These are phyloP conservation scores for Phaethornis superciliosus DNA, from an alignment of 2,113 vertebrate genomes.

Conservation along the genomic window DNA sequence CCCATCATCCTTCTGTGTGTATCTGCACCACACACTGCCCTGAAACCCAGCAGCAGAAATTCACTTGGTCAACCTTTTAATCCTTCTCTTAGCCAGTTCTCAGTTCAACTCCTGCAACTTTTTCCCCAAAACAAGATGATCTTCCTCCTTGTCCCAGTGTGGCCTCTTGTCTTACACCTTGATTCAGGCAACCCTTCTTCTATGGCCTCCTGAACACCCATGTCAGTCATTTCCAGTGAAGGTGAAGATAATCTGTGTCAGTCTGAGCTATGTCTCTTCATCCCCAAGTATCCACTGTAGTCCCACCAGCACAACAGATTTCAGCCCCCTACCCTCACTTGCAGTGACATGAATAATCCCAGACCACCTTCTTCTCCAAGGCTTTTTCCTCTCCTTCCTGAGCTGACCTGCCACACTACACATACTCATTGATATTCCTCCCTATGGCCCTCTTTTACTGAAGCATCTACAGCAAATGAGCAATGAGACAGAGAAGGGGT, in stretches of 20 bases:
- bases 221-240: background rate
- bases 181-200: background rate
- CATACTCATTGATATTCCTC: constrained; percentile 41
- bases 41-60: background rate
- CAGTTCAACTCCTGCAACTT: background rate
- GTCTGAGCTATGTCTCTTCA: background rate
- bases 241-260: background rate
- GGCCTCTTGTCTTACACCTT: background rate
- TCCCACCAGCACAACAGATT: background rate
- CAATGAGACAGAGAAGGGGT: background rate
- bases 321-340: background rate
- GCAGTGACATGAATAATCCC: background rate
- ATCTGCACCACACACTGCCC: background rate
- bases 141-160: background rate
- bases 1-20: background rate
- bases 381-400: background rate
- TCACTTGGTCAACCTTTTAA: background rate
- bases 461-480: constrained; percentile 49
- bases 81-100: background rate
- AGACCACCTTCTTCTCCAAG: background rate
- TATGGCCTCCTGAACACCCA: background rate
- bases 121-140: background rate
- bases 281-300: background rate
- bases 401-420: background rate
- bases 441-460: background rate